These are phyloP conservation scores for Calcarius lapponicus DNA, from an alignment of 2,797 vertebrate species.

Conservation along the genomic window DNA sequence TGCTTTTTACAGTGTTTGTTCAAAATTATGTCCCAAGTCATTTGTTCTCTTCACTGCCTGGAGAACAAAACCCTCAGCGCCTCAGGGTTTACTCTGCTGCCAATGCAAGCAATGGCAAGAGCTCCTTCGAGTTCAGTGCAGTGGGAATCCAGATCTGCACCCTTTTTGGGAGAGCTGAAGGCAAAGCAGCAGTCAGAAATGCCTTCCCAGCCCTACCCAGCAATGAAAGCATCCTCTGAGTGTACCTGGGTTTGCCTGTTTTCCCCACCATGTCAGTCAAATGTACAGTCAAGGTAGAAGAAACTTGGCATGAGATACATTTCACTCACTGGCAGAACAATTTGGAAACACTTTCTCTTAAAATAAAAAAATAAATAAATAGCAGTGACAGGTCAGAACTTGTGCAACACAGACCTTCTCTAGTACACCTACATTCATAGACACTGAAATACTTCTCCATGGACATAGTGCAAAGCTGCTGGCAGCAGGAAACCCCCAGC, in stretches of 20 bases:
- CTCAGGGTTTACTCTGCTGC: not conserved
- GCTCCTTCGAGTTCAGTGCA: not conserved
- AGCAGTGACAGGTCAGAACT: conserved; percentile 5
- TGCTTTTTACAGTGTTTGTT: not conserved
- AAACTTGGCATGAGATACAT: not conserved
- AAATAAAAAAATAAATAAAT: conserved; percentile 63
- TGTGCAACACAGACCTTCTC: conserved; percentile 47
- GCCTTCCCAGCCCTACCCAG: not conserved
- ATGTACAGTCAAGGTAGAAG: not conserved
- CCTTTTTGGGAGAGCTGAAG: not conserved
- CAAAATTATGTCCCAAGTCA: not conserved
- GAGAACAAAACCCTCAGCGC: rapidly evolving
- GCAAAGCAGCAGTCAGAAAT: not conserved
- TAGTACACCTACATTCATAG: conserved; percentile 41
- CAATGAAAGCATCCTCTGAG: not conserved
- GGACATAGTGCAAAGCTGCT: conserved; percentile 56
- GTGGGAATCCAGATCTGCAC: not conserved
- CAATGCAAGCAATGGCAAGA: not conserved
- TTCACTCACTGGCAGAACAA: conserved; percentile 32
- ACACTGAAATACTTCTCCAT: conserved; percentile 27
- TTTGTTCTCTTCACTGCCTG: not conserved
- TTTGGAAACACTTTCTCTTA: conserved; percentile 1
- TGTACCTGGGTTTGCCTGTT: not conserved
- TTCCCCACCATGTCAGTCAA: not conserved
- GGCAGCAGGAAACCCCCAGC: conserved; percentile 11